Evolutionary conservation across 2,888 invertebrate genomes (phyloP), one percentile per base, ranked within the genome.

Genomic region (Thumatha senex): DNA sequence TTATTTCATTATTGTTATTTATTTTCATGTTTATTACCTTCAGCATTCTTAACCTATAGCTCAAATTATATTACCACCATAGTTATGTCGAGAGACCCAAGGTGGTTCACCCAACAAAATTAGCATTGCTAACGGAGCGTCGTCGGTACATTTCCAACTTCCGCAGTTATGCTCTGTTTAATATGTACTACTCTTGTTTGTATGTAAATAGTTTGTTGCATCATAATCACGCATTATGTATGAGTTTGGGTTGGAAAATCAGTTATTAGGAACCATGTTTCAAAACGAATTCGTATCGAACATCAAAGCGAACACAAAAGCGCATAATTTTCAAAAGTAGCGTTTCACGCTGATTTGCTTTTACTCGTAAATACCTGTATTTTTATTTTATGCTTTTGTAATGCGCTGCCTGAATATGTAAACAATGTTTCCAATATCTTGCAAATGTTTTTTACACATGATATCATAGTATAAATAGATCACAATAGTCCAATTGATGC

Each of bases 151-250:
- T 68, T 67, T 63, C 67, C 67, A 62, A 77, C 80, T 77, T 82
- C 82, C 82, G 78, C 56, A 55, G 82, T 84, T 85, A 75, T 58
- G 81, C 76, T 85, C 84, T 84, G 86, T 78, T 86, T 83, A 30
- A 76, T 74, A 29, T 12, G 44, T 13, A 44, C 44, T 74, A 75
- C 43, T 48, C 18, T 73, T 73, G 75, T 68, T 62, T 70, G 63
- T 60, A 61, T 69, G 56, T 60, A 57, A 2, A 31, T 31, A 31
- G 4, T 10, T 57, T 60, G 54, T 66, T 71, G 58, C 46, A 59
- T 55, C 56, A 56, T 58, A 64, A 63, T 70, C 62, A 67, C 54
- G 62, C 55, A 62, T 67, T 61, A 11, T 56, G 48, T 54, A 51
- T 46, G 57, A 60, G 67, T 67, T 53, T 62, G 45, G 55, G 54